phyloP scores from a whole-genome alignment of 2,113 vertebrate genomes.

The Corvus hawaiiensis region DNA sequence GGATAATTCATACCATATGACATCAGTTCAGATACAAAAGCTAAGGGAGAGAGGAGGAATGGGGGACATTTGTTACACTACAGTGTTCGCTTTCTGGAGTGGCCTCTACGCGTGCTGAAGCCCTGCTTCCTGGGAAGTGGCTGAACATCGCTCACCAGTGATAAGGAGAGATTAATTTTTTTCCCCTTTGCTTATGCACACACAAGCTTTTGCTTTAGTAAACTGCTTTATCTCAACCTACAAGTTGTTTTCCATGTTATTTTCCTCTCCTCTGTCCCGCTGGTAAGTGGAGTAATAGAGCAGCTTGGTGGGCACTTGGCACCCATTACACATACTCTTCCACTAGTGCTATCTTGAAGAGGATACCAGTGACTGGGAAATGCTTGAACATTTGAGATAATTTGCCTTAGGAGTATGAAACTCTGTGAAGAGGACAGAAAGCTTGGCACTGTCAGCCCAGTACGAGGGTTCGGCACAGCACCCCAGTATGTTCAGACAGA shows the following conservation, averaged over 20 bases:
- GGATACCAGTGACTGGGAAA: neutral
- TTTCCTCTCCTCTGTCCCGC: neutral
- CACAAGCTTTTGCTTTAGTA: neutral
- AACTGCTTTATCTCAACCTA: neutral
- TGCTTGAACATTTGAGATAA: neutral
- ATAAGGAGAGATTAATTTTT: neutral
- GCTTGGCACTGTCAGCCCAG: neutral
- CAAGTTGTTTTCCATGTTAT: neutral
- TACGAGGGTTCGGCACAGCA: neutral
- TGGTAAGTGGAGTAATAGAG: neutral
- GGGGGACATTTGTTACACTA: neutral
- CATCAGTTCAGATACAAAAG: neutral
- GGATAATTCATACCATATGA: neutral
- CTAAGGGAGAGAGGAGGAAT: neutral
- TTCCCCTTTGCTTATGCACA: neutral
- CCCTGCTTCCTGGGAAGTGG: rapidly evolving
- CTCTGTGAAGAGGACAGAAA: neutral
- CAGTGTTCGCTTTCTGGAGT: neutral
- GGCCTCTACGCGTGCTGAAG: rapidly evolving
- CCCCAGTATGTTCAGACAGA: neutral
- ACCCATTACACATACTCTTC: neutral
- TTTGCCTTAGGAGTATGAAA: neutral
- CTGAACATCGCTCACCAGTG: neutral
- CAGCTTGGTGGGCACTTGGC: neutral
- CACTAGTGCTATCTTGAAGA: neutral